These are phyloP conservation scores for Galerucella calmariensis DNA, from an alignment of 2,888 invertebrate genomes.

Conservation along the genomic window DNA sequence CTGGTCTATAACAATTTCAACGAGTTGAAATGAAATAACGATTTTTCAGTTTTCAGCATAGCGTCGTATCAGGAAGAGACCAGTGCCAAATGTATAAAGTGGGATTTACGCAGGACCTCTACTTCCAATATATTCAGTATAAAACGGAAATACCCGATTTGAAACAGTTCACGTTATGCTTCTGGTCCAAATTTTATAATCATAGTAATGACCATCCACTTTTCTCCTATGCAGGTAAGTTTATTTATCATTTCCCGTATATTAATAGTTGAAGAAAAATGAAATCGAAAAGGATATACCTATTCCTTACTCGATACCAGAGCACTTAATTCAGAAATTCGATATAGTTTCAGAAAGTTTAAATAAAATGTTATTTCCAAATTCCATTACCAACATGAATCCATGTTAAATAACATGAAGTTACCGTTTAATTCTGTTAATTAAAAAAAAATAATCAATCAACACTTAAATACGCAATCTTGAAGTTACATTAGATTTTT, in stretches of 20 bases:
- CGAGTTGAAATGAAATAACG: slow-evolving; percentile 15
- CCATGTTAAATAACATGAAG: not conserved
- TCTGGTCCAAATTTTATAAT: slow-evolving; percentile 85
- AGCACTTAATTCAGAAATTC: not conserved
- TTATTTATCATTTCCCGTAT: not conserved
- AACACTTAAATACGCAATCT: not conserved
- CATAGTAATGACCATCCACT: slow-evolving; percentile 85
- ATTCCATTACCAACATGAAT: not conserved
- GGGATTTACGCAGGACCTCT: slow-evolving; percentile 70
- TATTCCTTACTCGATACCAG: not conserved
- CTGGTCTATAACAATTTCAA: not conserved
- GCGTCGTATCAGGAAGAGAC: slow-evolving; percentile 55
- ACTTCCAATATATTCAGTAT: slow-evolving; percentile 79
- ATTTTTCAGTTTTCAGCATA: slow-evolving; percentile 37
- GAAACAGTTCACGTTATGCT: slow-evolving; percentile 85
- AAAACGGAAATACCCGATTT: slow-evolving; percentile 77
- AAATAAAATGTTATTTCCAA: not conserved
- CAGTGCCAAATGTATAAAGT: slow-evolving; percentile 70
- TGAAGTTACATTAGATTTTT: not conserved
- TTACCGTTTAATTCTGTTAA: not conserved
- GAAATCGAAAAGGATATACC: not conserved
- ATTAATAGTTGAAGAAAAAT: not conserved
- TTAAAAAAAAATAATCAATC: not conserved
- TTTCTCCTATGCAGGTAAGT: slow-evolving; percentile 84
- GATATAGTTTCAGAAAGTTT: not conserved